Evolutionary conservation across 2,797 vertebrate genomes (phyloP), one percentile per base, ranked within the genome.

Genomic region (Xenentodon cancila): DNA sequence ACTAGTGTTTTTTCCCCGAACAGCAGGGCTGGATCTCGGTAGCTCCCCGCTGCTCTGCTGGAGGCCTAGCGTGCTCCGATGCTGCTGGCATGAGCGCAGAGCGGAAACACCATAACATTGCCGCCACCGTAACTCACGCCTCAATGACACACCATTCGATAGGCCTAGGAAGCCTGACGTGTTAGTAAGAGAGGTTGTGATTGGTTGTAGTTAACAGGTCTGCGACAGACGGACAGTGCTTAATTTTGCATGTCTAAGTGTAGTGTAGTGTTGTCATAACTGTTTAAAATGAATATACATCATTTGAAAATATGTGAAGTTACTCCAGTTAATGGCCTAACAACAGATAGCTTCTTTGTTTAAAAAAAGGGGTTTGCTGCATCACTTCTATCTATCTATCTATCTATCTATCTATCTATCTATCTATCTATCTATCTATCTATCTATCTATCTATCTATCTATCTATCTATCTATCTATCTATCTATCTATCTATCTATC

Each of bases 101-200:
- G 59, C 63, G 85, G 73, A 92, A 92, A 86, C 86, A 86, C 91
- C 89, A 92, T 88, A 86, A 90, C 89, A 80, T 92, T 91, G 85
- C 84, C 90, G 90, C 90, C 91, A 82, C 87, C 81, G 74, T 86
- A 70, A 59, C 61, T 71, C 70, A 67, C 88, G 53, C 40, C 46
- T 4, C 32, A 57, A 68, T 47, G 54, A 84, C 62, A 62, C 4
- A 58, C 47, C 1, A 30, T 57, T 5, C 55, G 1, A 92, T 91
- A 63, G 89, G 90, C 30, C 47, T 1, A 42, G 9, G 12, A 12
- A 11, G 0, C 8, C 0, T 9, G 0, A 32, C 34, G 53, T 46
- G 1, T 13, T 0, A 87, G 74, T 75, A 88, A 79, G 37, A 1
- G 2, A 1, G 40, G 4, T 15, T 0, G 0, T 64, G 61, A 43